phyloP scores from a whole-genome alignment of 2,888 invertebrate species.

The Drosophila tanythrix region DNA sequence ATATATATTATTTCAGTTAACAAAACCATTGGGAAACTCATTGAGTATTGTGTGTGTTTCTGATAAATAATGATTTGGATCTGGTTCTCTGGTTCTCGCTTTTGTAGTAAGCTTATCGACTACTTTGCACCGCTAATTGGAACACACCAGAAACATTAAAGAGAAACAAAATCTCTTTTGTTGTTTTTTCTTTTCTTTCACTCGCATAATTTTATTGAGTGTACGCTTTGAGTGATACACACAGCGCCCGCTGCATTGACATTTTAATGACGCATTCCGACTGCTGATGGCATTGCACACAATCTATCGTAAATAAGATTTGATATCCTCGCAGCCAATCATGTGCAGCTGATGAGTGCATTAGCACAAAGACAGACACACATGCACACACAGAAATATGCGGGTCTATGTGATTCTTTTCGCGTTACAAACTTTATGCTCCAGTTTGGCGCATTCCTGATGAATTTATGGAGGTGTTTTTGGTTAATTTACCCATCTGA shows the following conservation, averaged over 20 bases:
- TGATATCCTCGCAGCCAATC: conserved; percentile 19
- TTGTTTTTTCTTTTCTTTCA: background rate
- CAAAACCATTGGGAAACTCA: too few relatives aligned
- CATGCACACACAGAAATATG: conserved; percentile 31
- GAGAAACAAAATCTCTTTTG: background rate
- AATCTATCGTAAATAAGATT: conserved; percentile 36
- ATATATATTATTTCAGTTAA: too few relatives aligned
- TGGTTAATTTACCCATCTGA: background rate
- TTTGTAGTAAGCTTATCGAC: conserved; percentile 45
- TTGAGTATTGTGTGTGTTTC: too few relatives aligned
- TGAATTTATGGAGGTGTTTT: conserved; percentile 52
- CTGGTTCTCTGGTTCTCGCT: background rate
- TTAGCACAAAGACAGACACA: conserved; percentile 1
- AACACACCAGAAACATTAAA: conserved; percentile 22
- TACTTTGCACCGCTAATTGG: conserved; percentile 61
- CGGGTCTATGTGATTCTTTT: conserved; percentile 51
- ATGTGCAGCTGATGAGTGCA: conserved; percentile 55
- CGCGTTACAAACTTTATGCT: conserved; percentile 36
- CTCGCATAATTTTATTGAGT: background rate
- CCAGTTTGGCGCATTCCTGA: conserved; percentile 34
- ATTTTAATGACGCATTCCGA: conserved; percentile 30
- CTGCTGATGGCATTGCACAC: conserved; percentile 64
- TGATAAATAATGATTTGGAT: background rate
- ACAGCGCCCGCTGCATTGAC: conserved; percentile 31
- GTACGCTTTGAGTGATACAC: conserved; percentile 19